Conservation (phyloP, 2,113 vertebrate species). For the Prinia subflava region DNA sequence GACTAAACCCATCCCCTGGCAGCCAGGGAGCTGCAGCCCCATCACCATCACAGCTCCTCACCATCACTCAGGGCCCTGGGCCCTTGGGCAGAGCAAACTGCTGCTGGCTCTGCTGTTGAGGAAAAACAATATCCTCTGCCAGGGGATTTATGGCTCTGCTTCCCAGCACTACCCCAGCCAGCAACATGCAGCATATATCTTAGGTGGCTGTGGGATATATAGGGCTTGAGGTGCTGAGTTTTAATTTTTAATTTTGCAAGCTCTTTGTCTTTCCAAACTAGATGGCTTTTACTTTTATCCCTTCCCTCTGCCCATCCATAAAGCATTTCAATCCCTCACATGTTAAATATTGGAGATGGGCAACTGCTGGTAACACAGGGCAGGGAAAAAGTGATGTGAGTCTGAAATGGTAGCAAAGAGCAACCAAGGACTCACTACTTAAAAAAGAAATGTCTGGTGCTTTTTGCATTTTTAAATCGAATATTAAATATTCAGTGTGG, state of each 20-base stretch:
- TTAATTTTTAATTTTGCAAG: slow-evolving; percentile 18
- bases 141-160: background rate
- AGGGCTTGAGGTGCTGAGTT: background rate
- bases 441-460: background rate
- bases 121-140: background rate
- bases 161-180: background rate
- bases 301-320: background rate
- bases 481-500: background rate
- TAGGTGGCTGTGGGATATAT: background rate
- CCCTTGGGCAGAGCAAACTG: background rate
- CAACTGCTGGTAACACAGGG: background rate
- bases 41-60: background rate
- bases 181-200: background rate
- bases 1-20: background rate
- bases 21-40: background rate
- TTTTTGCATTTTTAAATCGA: background rate
- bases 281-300: background rate
- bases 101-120: background rate
- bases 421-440: background rate
- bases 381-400: background rate
- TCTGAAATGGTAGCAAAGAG: background rate
- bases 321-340: background rate
- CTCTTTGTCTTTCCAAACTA: background rate
- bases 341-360: background rate
- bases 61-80: accelerated